Percentiles rank a stretch among this genome's conserved stretches.
Evolutionary conservation across 2,113 vertebrate species (phyloP).

Genomic region (Limnothrissa miodon): DNA sequence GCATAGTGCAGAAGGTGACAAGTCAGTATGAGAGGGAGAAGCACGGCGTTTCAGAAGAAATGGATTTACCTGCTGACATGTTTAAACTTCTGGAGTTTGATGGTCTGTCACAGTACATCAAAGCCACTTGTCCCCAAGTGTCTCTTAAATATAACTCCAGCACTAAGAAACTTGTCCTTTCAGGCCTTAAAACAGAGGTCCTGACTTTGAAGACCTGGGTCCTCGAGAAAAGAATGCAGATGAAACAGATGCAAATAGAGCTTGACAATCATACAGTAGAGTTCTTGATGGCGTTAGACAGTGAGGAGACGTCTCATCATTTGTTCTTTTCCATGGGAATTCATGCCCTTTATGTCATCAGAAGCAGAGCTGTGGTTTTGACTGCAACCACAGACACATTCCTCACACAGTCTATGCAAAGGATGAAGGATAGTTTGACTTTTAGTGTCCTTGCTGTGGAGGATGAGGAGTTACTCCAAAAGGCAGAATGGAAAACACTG

Average conservation of each 20-base stretch:
- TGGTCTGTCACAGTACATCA: conserved; percentile 54
- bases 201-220: conserved; percentile 70
- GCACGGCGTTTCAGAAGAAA: conserved; percentile 55
- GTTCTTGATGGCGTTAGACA: conserved; percentile 69
- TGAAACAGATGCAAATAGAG: conserved; percentile 57
- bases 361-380: conserved; percentile 60
- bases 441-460: conserved; percentile 58
- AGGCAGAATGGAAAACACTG: conserved; percentile 65
- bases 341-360: conserved; percentile 66
- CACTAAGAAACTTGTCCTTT: conserved; percentile 59
- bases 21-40: conserved; percentile 64
- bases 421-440: conserved; percentile 59
- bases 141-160: conserved; percentile 62
- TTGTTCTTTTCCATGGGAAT: conserved; percentile 75
- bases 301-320: conserved; percentile 59
- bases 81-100: conserved; percentile 68
- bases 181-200: conserved; percentile 70
- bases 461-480: conserved; percentile 59
- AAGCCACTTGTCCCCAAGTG: conserved; percentile 57
- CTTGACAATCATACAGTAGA: conserved; percentile 56
- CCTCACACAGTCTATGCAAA: conserved; percentile 72
- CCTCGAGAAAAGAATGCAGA: conserved; percentile 55
- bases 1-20: conserved; percentile 47
- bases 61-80: conserved; percentile 56
- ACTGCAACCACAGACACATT: conserved; percentile 51